These are phyloP conservation scores for Alaudala cheleensis DNA, from an alignment of 2,113 vertebrate genomes.

Conservation along the genomic window DNA sequence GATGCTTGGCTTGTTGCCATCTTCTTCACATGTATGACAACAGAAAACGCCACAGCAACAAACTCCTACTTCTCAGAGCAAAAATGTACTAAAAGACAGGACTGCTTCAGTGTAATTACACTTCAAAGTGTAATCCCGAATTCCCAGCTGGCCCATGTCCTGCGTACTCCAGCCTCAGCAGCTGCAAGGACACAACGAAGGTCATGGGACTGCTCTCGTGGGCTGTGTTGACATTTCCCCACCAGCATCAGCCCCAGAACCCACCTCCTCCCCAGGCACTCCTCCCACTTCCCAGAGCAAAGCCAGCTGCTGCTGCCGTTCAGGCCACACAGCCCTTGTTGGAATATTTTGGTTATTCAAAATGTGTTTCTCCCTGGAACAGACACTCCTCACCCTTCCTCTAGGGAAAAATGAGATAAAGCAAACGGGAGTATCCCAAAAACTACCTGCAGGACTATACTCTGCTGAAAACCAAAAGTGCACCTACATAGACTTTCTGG, in stretches of 20 bases:
- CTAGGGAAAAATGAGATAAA: background rate
- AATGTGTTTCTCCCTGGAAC: background rate
- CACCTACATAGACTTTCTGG: background rate
- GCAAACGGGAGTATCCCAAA: background rate
- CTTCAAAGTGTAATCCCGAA: background rate
- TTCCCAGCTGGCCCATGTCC: background rate
- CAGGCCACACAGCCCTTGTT: background rate
- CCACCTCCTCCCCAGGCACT: background rate
- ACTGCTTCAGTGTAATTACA: background rate
- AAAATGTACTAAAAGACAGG: background rate
- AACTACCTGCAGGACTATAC: background rate
- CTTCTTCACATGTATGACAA: background rate
- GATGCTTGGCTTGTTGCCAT: background rate
- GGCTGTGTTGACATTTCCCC: background rate
- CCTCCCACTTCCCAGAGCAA: background rate
- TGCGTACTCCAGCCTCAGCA: background rate
- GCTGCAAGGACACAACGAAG: background rate
- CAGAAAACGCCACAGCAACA: background rate
- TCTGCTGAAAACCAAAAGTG: background rate
- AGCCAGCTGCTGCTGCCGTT: background rate
- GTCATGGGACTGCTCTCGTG: fast-evolving
- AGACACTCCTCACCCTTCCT: background rate
- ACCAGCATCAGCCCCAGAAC: fast-evolving
- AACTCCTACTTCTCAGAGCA: background rate
- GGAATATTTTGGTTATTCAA: background rate